Conservation (phyloP, 2,888 invertebrate genomes). For the Drosophila meridionalis region DNA sequence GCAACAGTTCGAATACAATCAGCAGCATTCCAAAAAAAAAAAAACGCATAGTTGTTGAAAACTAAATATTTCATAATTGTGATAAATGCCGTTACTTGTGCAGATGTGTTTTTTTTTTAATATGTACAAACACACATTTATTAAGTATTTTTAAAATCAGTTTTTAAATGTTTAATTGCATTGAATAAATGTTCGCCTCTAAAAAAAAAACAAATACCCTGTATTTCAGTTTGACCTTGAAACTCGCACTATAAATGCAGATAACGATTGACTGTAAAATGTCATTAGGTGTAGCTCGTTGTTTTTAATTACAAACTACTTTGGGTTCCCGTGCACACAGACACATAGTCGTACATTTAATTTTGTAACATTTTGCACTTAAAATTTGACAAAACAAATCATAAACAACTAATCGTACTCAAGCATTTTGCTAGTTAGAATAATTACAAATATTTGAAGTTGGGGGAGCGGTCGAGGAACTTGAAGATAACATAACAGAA, state of each 20-base stretch:
- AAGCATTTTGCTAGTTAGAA: constrained; percentile 56
- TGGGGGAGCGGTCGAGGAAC: constrained; percentile 37
- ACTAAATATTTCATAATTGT: constrained; percentile 74
- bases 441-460: constrained; percentile 45
- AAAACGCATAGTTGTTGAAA: constrained; percentile 62
- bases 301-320: constrained; percentile 63
- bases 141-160: constrained; percentile 70
- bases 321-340: constrained; percentile 55
- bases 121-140: constrained; percentile 58
- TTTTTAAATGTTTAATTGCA: constrained; percentile 77
- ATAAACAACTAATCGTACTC: constrained; percentile 57
- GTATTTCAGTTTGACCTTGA: constrained; percentile 24
- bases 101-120: constrained; percentile 61
- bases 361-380: constrained; percentile 54
- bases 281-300: constrained; percentile 15
- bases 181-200: constrained; percentile 75
- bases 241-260: not conserved
- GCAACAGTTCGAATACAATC: constrained; percentile 36
- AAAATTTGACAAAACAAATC: constrained; percentile 49
- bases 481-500: constrained; percentile 39
- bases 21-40: constrained; percentile 70
- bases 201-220: constrained; percentile 32
- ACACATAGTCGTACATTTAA: constrained; percentile 37
- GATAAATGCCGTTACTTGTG: constrained; percentile 73
- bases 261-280: constrained; percentile 5